Evolutionary conservation across 1,140 invertebrate genomes (phyloP).

Genomic region (Venustaconcha ellipsiformis): DNA sequence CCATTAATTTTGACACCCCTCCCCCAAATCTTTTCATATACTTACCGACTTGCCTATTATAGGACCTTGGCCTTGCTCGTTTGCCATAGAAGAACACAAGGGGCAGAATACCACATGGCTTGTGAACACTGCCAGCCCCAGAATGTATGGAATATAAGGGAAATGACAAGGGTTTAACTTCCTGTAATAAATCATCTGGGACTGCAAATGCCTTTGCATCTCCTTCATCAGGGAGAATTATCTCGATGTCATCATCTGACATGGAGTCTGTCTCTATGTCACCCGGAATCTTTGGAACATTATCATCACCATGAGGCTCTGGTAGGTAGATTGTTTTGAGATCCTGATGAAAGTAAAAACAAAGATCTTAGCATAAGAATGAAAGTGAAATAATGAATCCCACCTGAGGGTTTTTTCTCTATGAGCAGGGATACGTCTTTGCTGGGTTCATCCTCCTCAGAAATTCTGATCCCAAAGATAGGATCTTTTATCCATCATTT

Average conservation of each 20-base stretch:
- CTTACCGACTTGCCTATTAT: slow-evolving; percentile 57
- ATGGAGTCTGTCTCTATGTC: neutral
- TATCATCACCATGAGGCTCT: slow-evolving; percentile 52
- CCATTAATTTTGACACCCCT: neutral
- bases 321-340: slow-evolving; percentile 50
- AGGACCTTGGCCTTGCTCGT: slow-evolving; percentile 40
- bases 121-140: slow-evolving; percentile 45
- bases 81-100: slow-evolving; percentile 59
- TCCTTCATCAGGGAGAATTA: slow-evolving; percentile 37
- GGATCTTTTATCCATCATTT: too few species aligned
- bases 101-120: slow-evolving; percentile 56
- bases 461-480: too few species aligned
- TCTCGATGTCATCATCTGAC: slow-evolving; percentile 43
- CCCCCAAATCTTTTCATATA: neutral
- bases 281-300: slow-evolving; percentile 37
- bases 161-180: slow-evolving; percentile 50
- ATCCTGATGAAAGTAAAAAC: slow-evolving; percentile 36
- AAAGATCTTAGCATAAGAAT: neutral
- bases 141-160: slow-evolving; percentile 57
- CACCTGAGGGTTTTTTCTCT: too few species aligned
- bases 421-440: too few species aligned
- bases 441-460: too few species aligned
- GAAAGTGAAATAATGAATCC: too few species aligned
- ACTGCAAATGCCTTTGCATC: slow-evolving; percentile 15
- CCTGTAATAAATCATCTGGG: slow-evolving; percentile 41